These are phyloP conservation scores for Agapornis roseicollis DNA, from an alignment of 2,113 vertebrate genomes.

Conservation along the genomic window DNA sequence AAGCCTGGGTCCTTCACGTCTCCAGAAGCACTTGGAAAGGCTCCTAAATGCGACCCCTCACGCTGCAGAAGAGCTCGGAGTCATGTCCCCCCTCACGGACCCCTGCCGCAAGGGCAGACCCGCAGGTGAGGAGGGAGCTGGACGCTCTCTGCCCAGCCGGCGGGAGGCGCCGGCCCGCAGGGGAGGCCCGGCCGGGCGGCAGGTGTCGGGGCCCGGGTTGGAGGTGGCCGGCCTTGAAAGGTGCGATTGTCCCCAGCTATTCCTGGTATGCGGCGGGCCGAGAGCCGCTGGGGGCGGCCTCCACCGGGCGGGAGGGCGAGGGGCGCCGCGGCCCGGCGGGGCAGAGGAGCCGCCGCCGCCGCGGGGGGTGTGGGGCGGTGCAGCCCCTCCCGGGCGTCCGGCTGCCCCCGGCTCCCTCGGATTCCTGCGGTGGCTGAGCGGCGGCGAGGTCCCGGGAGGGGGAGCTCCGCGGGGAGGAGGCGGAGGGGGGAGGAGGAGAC, in stretches of 20 bases:
- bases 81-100: too few species aligned
- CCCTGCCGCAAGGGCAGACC: neutral
- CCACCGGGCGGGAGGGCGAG: neutral
- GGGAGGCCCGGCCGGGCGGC: neutral
- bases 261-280: neutral
- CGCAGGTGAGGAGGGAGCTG: neutral
- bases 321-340: neutral
- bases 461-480: neutral
- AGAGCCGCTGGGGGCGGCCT: neutral
- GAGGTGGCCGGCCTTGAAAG: neutral
- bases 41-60: neutral
- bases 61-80: neutral
- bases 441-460: neutral
- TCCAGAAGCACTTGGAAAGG: neutral
- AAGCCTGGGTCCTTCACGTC: accelerated
- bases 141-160: neutral
- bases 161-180: neutral
- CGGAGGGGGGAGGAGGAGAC: slow-evolving; percentile 9
- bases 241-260: neutral
- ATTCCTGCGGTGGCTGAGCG: neutral
- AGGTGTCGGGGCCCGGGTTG: neutral
- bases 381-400: neutral
- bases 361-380: neutral
- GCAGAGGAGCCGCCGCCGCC: neutral
- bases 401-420: neutral